Conservation (phyloP, 2,113 vertebrate genomes). For the Alexandromys fortis region DNA sequence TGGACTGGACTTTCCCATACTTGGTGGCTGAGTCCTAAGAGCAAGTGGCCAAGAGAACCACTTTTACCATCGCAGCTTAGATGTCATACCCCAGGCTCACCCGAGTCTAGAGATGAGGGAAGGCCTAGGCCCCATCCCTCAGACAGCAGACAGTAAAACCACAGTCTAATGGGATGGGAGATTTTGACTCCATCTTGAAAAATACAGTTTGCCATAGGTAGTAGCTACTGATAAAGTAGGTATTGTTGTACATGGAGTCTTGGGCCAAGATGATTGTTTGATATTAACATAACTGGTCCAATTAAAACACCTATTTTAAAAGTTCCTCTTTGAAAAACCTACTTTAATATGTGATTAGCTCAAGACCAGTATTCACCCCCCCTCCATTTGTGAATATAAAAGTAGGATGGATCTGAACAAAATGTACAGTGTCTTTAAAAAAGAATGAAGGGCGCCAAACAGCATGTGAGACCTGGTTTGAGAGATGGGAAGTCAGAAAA, state of each 20-base stretch:
- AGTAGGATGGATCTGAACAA: neutral
- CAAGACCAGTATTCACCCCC: neutral
- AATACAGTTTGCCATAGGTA: neutral
- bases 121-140: neutral
- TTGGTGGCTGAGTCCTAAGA: conserved; percentile 8
- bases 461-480: neutral
- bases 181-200: conserved; percentile 27
- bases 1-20: neutral
- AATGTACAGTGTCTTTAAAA: neutral
- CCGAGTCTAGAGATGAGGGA: neutral
- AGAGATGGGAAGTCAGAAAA: conserved; percentile 12
- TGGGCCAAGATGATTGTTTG: neutral
- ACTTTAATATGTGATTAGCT: conserved; percentile 24
- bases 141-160: neutral
- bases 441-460: neutral
- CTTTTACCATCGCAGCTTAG: neutral
- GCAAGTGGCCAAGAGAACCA: conserved; percentile 10
- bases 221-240: neutral
- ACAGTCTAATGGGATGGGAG: neutral
- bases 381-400: neutral
- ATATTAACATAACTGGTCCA: neutral
- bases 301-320: neutral
- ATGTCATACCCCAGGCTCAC: neutral
- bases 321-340: neutral
- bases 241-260: neutral